Conservation (phyloP, 2,113 vertebrate genomes). For the Uria aalge region DNA sequence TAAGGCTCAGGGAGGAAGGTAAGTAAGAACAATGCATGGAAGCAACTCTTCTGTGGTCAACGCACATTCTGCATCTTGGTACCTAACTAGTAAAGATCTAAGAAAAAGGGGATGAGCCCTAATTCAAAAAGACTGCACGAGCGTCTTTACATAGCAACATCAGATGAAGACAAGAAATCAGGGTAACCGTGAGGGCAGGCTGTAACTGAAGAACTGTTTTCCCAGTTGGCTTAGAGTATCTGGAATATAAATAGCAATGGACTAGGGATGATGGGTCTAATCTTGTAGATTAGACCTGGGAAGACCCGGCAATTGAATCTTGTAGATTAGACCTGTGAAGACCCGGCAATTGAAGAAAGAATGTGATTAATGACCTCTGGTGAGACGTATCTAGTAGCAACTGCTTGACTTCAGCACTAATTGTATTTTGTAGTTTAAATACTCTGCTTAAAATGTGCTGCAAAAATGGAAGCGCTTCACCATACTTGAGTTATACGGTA, state of each 20-base stretch:
- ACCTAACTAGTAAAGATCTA: background rate
- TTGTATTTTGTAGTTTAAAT: background rate
- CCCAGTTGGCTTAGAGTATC: background rate
- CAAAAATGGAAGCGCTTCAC: background rate
- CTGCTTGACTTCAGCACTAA: background rate
- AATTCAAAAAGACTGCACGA: background rate
- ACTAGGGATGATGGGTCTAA: background rate
- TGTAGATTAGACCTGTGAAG: background rate
- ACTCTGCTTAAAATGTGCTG: background rate
- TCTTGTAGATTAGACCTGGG: background rate
- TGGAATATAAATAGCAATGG: background rate
- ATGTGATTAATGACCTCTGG: background rate
- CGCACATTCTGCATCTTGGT: background rate
- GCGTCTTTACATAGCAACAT: background rate
- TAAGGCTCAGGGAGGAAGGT: background rate
- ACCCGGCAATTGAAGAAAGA: background rate
- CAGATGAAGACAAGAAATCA: background rate
- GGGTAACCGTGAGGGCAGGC: background rate
- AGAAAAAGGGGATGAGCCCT: background rate
- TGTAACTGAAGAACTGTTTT: background rate
- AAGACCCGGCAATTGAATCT: background rate
- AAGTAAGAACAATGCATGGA: background rate
- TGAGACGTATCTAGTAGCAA: background rate
- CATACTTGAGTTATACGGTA: background rate
- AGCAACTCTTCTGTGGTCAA: background rate